A percentile compares a stretch with the other conserved stretches of the same genome.
Evolutionary conservation across 2,113 vertebrate genomes (phyloP).

Genomic region (Microtus ochrogaster): DNA sequence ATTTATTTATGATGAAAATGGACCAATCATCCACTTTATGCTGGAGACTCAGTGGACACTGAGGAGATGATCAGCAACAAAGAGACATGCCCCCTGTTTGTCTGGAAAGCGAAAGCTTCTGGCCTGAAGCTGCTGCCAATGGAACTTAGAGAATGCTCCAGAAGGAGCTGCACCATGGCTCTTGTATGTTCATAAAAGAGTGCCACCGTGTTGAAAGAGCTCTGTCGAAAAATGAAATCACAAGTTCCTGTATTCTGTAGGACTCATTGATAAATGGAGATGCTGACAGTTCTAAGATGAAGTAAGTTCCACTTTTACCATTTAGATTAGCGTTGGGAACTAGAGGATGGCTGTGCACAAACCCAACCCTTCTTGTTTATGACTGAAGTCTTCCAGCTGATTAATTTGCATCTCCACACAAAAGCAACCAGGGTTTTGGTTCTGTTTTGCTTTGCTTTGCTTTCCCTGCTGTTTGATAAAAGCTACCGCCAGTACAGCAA

Average conservation of each 20-base stretch:
- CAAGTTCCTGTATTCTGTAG: background rate
- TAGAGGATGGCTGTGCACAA: background rate
- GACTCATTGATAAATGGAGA: background rate
- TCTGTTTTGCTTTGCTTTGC: background rate
- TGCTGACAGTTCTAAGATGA: background rate
- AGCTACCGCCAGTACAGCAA: background rate
- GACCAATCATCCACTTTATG: background rate
- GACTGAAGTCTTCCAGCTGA: background rate
- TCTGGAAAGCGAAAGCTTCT: background rate
- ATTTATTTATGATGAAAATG: background rate
- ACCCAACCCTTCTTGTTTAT: background rate
- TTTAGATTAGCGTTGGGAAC: background rate
- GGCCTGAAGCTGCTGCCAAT: background rate
- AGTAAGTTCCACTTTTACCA: background rate
- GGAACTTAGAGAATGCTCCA: background rate
- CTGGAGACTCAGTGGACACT: background rate
- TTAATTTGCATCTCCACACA: background rate
- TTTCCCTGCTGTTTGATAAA: background rate
- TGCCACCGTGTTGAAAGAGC: background rate
- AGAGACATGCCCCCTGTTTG: background rate
- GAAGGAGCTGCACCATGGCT: background rate
- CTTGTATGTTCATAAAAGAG: background rate
- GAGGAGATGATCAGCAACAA: background rate
- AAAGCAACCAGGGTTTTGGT: background rate
- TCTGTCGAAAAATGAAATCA: background rate